phyloP scores from a whole-genome alignment of 1,140 invertebrate genomes.

The Aplysia californica region DNA sequence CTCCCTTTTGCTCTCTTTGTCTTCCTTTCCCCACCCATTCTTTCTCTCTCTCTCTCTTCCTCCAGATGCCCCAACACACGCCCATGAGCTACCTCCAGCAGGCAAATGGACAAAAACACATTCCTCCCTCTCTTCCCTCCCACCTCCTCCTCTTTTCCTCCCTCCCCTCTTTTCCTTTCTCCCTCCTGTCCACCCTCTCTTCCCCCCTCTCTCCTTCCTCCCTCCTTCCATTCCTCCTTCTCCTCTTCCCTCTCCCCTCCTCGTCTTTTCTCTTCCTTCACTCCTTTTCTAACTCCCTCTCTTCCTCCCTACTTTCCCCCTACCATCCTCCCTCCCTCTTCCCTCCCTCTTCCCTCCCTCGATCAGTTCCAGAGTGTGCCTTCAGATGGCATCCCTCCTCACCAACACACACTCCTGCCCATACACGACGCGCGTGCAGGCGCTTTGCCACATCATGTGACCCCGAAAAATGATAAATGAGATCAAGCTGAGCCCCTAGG shows the following conservation, averaged over 20 bases:
- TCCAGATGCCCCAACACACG: not conserved
- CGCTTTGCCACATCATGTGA: conserved; percentile 3
- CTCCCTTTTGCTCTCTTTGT: no score
- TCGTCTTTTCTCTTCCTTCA: conserved; percentile 14
- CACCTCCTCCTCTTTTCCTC: not conserved
- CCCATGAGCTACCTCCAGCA: no score
- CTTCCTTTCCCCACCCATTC: not conserved
- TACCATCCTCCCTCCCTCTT: conserved; percentile 1
- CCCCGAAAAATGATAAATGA: conserved; percentile 23
- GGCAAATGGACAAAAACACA: no score
- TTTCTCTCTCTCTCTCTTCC: not conserved
- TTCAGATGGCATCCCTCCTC: not conserved
- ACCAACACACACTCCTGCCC: not conserved
- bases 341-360: not conserved
- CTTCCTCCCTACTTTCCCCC: not conserved
- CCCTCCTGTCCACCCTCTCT: conserved; percentile 3
- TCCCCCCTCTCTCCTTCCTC: not conserved
- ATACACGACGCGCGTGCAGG: not conserved
- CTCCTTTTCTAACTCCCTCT: conserved; percentile 8
- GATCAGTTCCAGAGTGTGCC: not conserved
- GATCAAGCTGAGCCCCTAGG: not conserved
- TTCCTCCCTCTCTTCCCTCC: not conserved
- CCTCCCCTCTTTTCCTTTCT: not conserved
- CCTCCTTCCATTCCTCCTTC: not conserved
- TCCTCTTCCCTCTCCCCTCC: conserved; percentile 6